Percentiles rank a stretch among this genome's conserved stretches.
phyloP scores from a whole-genome alignment of 2,797 vertebrate genomes.

The Odontamblyopus lacepedii region DNA sequence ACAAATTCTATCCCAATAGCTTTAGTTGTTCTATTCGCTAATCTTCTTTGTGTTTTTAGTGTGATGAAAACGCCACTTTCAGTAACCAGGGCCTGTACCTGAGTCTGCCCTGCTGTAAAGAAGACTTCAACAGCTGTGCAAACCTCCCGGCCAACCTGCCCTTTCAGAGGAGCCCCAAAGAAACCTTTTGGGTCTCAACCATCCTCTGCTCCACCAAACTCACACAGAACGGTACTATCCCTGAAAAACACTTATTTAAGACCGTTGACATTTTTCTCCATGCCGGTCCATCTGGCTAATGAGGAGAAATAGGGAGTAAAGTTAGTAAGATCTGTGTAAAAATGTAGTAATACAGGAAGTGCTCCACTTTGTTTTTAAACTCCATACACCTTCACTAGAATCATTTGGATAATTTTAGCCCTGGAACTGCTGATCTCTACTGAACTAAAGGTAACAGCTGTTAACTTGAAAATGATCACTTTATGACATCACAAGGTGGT shows the following conservation, averaged over 20 bases:
- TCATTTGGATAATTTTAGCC: no score
- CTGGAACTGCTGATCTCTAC: no score
- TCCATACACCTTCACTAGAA: no score
- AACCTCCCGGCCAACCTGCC: slow-evolving; percentile 94
- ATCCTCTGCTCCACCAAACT: slow-evolving; percentile 98
- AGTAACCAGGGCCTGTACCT: slow-evolving; percentile 97
- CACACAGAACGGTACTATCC: slow-evolving; percentile 91
- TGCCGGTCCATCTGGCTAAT: no score
- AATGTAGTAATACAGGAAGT: no score
- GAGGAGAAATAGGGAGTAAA: no score
- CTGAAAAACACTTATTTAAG: neutral
- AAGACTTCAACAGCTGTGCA: slow-evolving; percentile 96
- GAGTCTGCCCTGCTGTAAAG: slow-evolving; percentile 96
- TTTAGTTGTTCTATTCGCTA: neutral
- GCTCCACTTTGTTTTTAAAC: no score
- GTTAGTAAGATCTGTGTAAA: no score
- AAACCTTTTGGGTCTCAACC: slow-evolving; percentile 95
- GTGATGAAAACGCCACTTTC: slow-evolving; percentile 97
- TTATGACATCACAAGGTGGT: no score
- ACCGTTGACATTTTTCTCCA: neutral
- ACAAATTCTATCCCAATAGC: no score
- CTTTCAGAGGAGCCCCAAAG: slow-evolving; percentile 97
- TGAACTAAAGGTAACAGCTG: no score
- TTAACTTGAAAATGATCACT: no score
- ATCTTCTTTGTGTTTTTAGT: slow-evolving; percentile 70